Conservation (phyloP, 2,113 vertebrate genomes). For the Pseudonaja textilis region DNA sequence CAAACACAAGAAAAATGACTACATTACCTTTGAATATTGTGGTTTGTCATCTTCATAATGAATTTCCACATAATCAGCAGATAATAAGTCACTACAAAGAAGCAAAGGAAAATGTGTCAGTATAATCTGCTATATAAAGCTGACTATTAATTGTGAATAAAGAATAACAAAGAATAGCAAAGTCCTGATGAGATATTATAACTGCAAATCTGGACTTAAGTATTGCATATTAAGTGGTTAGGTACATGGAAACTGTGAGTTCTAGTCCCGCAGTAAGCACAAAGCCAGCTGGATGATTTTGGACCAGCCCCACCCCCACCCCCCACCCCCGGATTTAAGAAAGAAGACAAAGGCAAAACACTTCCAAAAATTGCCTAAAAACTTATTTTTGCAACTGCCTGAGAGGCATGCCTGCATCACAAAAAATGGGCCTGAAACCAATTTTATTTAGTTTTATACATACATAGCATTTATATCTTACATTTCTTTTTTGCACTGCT, state of each 20-base stretch:
- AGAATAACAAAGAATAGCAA: background rate
- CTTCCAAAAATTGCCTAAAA: background rate
- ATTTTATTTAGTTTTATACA: background rate
- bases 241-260: background rate
- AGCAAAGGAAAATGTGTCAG: slow-evolving; percentile 14
- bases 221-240: background rate
- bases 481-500: background rate
- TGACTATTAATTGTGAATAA: background rate
- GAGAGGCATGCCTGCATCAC: background rate
- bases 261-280: background rate
- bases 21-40: slow-evolving; percentile 87
- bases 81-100: slow-evolving; percentile 86
- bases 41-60: slow-evolving; percentile 88
- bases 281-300: background rate
- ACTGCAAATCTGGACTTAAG: background rate
- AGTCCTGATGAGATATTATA: background rate
- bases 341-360: background rate
- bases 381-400: background rate
- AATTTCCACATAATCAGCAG: slow-evolving; percentile 95
- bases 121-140: background rate
- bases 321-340: background rate
- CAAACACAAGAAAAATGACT: background rate
- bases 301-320: background rate
- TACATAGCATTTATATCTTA: background rate
- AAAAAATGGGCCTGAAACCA: background rate